Percentiles rank a stretch among this genome's conserved stretches.
These are phyloP conservation scores for Temnopleurus reevesii DNA, from an alignment of 53 echinoderm and acorn worm species.

Conservation along the genomic window DNA sequence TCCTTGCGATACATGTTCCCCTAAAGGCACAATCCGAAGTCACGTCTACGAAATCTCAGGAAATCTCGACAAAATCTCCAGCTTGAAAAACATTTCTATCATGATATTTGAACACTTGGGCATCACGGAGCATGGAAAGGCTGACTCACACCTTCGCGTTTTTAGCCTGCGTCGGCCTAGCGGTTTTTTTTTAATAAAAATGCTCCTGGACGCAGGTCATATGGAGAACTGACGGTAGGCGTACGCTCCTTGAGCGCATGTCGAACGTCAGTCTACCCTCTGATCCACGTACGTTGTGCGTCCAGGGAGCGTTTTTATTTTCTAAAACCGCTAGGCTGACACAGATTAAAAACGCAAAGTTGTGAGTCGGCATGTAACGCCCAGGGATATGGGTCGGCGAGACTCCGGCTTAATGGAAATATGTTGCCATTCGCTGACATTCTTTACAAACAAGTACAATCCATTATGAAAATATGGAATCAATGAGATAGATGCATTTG, in stretches of 20 bases:
- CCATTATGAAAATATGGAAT: not conserved
- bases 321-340: too few species aligned
- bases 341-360: too few species aligned
- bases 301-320: too few species aligned
- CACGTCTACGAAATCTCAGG: not conserved
- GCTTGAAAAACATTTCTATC: not conserved
- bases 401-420: not conserved
- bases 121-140: not conserved
- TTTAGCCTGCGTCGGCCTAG: too few species aligned
- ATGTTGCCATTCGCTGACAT: not conserved
- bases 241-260: too few species aligned
- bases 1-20: not conserved
- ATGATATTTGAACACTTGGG: not conserved
- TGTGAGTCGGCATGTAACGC: conserved; percentile 22
- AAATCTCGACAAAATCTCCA: not conserved
- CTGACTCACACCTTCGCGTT: too few species aligned
- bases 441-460: not conserved
- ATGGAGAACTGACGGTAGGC: too few species aligned
- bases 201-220: too few species aligned
- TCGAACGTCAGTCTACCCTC: too few species aligned
- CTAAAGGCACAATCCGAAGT: not conserved
- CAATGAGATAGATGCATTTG: not conserved
- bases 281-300: too few species aligned
- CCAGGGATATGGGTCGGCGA: not conserved
- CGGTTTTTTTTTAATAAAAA: too few species aligned